Evolutionary conservation across 2,797 vertebrate species (phyloP), one percentile per base, ranked within the genome.

Genomic region (Crypturellus tataupa): DNA sequence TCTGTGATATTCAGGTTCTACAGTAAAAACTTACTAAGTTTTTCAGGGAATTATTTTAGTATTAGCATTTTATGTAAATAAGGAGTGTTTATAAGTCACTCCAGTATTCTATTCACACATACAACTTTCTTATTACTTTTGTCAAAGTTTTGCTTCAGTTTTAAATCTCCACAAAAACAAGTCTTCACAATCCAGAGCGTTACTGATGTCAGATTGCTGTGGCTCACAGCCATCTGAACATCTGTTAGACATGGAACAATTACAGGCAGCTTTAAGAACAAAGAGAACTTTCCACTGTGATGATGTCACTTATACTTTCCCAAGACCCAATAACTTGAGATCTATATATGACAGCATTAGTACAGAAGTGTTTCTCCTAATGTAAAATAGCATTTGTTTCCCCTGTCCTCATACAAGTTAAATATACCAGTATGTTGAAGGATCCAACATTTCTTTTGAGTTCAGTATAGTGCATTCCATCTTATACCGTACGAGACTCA

Each of bases 161-260:
- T 70, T 60, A 88, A 81, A 64, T 8, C 80, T 60, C 40, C 68
- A 35, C 3, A 76, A 84, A 85, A 94, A 75, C 47, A 85, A 90
- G 68, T 31, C 79, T 77, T 33, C 27, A 44, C 23, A 88, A 79
- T 53, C 63, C 46, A 37, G n/a, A 89, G 63, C 6, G 76, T 82
- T 55, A 53, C 20, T 37, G 46, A 60, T 40, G 70, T 80, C 81
- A 80, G 77, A 56, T 15, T 91, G 49, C 14, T 67, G 58, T 62
- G 69, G 72, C 69, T 96, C 78, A 51, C 71, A 62, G 82, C 91
- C 56, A 91, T 44, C 63, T 59, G 51, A 91, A 93, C 63, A 93
- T 58, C 87, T 95, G 90, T 40, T 84, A 93, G 87, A 76, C 56
- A 93, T 16, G 87, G 84, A 93, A 87, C 86, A 87, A 33, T 93